Evolutionary conservation across 2,113 vertebrate species (phyloP).

Genomic region (Malurus alboscapulatus): DNA sequence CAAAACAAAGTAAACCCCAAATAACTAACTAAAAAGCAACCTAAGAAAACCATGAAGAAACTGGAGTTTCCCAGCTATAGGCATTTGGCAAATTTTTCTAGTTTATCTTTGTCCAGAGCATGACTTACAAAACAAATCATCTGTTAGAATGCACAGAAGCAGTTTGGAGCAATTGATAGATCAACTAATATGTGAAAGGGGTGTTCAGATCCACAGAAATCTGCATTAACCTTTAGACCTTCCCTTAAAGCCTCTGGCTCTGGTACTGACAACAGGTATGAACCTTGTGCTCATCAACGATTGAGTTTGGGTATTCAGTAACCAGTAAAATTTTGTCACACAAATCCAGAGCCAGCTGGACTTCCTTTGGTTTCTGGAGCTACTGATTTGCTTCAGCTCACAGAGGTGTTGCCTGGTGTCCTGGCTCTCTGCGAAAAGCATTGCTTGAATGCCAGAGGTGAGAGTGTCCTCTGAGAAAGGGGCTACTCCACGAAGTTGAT

Average conservation of each 20-base stretch:
- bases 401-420: neutral
- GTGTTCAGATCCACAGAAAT: neutral
- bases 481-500: rapidly evolving
- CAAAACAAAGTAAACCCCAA: neutral
- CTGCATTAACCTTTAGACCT: neutral
- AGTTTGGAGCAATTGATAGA: neutral
- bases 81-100: neutral
- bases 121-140: neutral
- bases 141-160: neutral
- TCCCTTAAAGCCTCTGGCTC: neutral
- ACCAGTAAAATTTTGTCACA: neutral
- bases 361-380: neutral
- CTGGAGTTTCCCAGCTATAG: neutral
- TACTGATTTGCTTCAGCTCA: neutral
- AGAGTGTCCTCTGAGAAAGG: neutral
- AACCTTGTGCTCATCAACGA: rapidly evolving
- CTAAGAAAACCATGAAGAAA: neutral
- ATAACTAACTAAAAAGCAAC: neutral
- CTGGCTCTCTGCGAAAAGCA: neutral
- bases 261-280: neutral
- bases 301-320: neutral
- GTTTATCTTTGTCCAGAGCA: neutral
- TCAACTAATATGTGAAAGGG: neutral
- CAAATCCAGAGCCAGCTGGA: neutral
- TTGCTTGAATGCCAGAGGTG: neutral